phyloP scores from a whole-genome alignment of 2,113 vertebrate genomes.

The Muscicapa adusta region DNA sequence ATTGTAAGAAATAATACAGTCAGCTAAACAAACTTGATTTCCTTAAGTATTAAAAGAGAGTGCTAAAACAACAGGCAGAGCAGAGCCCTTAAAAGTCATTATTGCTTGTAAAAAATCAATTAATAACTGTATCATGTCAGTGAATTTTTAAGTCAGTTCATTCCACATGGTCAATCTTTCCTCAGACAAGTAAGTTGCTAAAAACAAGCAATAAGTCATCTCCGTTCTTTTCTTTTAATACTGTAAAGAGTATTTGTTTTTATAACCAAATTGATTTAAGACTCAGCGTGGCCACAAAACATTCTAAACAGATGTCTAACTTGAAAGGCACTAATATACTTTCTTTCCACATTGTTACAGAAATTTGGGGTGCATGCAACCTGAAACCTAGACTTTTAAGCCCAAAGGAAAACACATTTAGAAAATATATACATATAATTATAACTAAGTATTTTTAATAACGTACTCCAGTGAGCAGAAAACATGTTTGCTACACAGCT shows the following conservation, averaged over 20 bases:
- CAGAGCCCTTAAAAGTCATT: background rate
- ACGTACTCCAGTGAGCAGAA: background rate
- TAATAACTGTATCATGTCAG: background rate
- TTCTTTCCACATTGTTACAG: background rate
- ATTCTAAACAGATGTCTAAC: slow-evolving; percentile 56
- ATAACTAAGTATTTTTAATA: background rate
- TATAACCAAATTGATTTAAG: slow-evolving; percentile 64
- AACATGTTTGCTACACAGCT: background rate
- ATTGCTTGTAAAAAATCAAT: background rate
- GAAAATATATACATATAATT: background rate
- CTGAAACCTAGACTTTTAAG: background rate
- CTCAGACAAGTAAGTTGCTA: slow-evolving; percentile 23
- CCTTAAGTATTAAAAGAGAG: background rate
- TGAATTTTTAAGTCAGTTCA: slow-evolving; percentile 1
- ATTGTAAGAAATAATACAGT: background rate
- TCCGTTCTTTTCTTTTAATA: slow-evolving; percentile 40
- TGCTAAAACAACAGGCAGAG: background rate
- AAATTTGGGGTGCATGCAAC: background rate
- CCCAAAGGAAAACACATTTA: background rate
- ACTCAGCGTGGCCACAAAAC: background rate
- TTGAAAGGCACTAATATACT: background rate
- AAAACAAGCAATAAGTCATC: slow-evolving; percentile 46
- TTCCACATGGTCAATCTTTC: slow-evolving; percentile 10
- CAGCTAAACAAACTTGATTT: background rate
- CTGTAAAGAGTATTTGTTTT: slow-evolving; percentile 57